A percentile compares a stretch with the other conserved stretches of the same genome.
Evolutionary conservation across 2,797 vertebrate species (phyloP).

Genomic region (Brotula barbata): DNA sequence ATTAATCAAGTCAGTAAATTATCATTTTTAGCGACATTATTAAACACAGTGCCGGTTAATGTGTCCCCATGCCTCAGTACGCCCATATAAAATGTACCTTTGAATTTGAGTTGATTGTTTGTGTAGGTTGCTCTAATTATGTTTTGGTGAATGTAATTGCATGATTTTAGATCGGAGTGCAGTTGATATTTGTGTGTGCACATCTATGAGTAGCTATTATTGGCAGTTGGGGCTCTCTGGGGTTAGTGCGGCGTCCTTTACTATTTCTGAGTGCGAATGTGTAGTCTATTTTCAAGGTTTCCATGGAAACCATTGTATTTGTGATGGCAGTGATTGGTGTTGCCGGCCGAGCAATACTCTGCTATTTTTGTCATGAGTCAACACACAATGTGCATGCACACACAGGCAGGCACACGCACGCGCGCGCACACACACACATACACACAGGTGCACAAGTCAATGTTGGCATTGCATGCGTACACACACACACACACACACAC

Average conservation of each 20-base stretch:
- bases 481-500: constrained; percentile 36
- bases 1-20: not conserved
- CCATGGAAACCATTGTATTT: constrained; percentile 87
- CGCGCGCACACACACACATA: constrained; percentile 9
- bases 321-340: constrained; percentile 80
- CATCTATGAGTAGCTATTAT: constrained; percentile 70
- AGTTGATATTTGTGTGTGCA: constrained; percentile 40
- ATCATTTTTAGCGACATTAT: constrained; percentile 37
- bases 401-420: constrained; percentile 14
- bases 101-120: constrained; percentile 54
- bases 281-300: constrained; percentile 84
- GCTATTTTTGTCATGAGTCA: constrained; percentile 84
- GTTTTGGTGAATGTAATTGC: constrained; percentile 58
- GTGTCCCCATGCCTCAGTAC: constrained; percentile 29
- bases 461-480: constrained; percentile 22
- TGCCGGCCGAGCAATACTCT: constrained; percentile 78
- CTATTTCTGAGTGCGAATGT: constrained; percentile 77
- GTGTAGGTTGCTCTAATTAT: constrained; percentile 64
- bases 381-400: constrained; percentile 69
- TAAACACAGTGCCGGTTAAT: constrained; percentile 49
- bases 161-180: constrained; percentile 56
- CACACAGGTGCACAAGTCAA: constrained; percentile 7
- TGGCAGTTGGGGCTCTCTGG: constrained; percentile 67
- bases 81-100: constrained; percentile 41
- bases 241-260: constrained; percentile 71